Evolutionary conservation across 1,140 invertebrate genomes (phyloP).

Genomic region (Spodoptera frugiperda): DNA sequence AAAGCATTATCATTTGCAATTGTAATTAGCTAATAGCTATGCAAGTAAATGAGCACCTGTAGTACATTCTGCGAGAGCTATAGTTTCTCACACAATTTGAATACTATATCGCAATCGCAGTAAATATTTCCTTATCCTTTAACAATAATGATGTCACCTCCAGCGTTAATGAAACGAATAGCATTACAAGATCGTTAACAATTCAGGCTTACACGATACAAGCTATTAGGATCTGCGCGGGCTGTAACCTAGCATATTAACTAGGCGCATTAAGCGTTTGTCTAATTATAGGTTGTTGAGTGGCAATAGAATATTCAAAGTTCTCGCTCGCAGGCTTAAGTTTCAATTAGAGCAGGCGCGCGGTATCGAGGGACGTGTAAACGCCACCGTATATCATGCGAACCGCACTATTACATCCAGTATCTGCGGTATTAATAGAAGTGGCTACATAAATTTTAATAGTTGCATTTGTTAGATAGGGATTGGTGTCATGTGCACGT

Average conservation of each 20-base stretch:
- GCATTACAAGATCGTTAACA: constrained; percentile 22
- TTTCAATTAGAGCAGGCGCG: constrained; percentile 65
- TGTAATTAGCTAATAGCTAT: constrained; percentile 33
- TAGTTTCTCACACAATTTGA: constrained; percentile 23
- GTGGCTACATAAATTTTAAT: constrained; percentile 72
- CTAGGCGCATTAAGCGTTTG: constrained; percentile 55
- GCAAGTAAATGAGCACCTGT: constrained; percentile 25
- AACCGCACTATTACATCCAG: constrained; percentile 63
- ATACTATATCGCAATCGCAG: constrained; percentile 19
- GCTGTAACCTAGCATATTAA: constrained; percentile 60
- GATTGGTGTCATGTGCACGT: constrained; percentile 70
- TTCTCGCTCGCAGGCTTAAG: constrained; percentile 58
- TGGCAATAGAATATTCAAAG: constrained; percentile 66
- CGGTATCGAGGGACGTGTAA: constrained; percentile 52
- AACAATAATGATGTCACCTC: constrained; percentile 22
- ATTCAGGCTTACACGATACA: constrained; percentile 31
- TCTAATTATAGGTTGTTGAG: constrained; percentile 58
- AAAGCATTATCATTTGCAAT: constrained; percentile 30
- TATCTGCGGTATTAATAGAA: constrained; percentile 68
- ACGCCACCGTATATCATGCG: constrained; percentile 51
- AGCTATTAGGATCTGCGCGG: constrained; percentile 59
- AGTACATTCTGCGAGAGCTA: not conserved
- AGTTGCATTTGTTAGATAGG: constrained; percentile 66
- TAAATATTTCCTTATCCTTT: constrained; percentile 35
- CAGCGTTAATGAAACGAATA: constrained; percentile 15